Evolutionary conservation across 2,888 invertebrate genomes (phyloP).

Genomic region (Watsonalla binaria): DNA sequence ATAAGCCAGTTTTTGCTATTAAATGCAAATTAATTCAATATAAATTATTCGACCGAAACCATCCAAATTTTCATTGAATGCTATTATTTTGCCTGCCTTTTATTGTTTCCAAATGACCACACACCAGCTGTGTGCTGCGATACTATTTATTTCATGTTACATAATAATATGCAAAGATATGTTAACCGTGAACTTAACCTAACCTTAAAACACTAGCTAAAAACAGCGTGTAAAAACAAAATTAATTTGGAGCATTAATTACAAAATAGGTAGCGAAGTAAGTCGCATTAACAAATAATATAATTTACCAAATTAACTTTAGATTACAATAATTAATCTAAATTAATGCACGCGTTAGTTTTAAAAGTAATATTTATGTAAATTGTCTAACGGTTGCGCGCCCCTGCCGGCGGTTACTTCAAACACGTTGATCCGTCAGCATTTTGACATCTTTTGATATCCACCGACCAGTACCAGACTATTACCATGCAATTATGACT

Average conservation of each 20-base stretch:
- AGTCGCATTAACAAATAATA: constrained; percentile 2
- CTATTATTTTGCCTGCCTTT: too few species aligned
- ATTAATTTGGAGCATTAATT: constrained; percentile 5
- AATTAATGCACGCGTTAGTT: neutral
- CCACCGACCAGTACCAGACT: constrained; percentile 69
- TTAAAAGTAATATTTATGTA: constrained; percentile 56
- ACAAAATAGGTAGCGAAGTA: constrained; percentile 11
- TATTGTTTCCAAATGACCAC: too few species aligned
- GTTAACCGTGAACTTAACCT: too few species aligned
- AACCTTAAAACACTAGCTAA: too few species aligned
- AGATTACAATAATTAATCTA: constrained; percentile 15
- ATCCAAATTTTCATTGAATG: too few species aligned
- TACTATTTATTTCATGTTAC: too few species aligned
- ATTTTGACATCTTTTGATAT: constrained; percentile 73
- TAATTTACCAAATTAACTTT: constrained; percentile 16
- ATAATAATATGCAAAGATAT: too few species aligned
- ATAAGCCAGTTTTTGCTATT: neutral
- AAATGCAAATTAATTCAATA: neutral
- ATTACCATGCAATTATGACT: constrained; percentile 23
- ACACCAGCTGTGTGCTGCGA: too few species aligned
- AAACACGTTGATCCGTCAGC: constrained; percentile 59
- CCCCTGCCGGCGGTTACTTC: constrained; percentile 59
- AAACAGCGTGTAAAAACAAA: too few species aligned
- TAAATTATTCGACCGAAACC: neutral
- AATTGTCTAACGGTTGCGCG: constrained; percentile 44